Base-by-base conservation (phyloP, 1,140 invertebrate species). In the Monochamus saltuarius region DNA sequence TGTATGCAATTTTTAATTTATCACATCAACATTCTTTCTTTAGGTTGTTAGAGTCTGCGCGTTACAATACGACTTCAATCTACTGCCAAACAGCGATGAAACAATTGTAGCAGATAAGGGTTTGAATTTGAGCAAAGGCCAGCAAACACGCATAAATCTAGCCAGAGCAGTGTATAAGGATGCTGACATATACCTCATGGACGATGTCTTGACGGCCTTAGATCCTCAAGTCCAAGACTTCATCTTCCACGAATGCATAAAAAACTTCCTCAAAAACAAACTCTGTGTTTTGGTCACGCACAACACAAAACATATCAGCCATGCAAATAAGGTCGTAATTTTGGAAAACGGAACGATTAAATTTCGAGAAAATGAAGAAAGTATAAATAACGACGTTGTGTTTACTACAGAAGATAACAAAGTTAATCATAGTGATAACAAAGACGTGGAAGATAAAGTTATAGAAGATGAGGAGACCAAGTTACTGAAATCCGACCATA, bases 131-230 rank as follows among this genome's bases (percentile, higher is more conserved):
- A 94, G 90, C 74, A 94, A 94, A 59, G 94, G 95, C 43, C 95
- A 97, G 77, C 88, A 91, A 66, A 94, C 91, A 11, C 83, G 94
- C 67, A 89, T 97, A 2, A 93, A 91, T 70, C 77, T 95, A 29
- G 92, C 92, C 0, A 84, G 91, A 46, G 85, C 91, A n/a, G 81
- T 94, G 1, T 95, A 94, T 75, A 82, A 84, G 50, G 83, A 88
- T 75, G 84, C 86, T 3, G 87, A 90, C 66, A 84, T 93, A 34
- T 95, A 94, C 74, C 73, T 95, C 3, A 73, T 95, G 22, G 91
- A 94, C 74, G 91, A 94, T 81, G 90, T 90, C 11, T 76, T 93
- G 10, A 89, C 89, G 46, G 91, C 91, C 0, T 85, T 90, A 34
- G 88, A 90, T 74, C 79, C 85, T 0, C 84, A 88, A 67, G 88